Evolutionary conservation across 2,888 invertebrate genomes (phyloP), one percentile per base, ranked within the genome.

Genomic region (Mystacides longicornis): DNA sequence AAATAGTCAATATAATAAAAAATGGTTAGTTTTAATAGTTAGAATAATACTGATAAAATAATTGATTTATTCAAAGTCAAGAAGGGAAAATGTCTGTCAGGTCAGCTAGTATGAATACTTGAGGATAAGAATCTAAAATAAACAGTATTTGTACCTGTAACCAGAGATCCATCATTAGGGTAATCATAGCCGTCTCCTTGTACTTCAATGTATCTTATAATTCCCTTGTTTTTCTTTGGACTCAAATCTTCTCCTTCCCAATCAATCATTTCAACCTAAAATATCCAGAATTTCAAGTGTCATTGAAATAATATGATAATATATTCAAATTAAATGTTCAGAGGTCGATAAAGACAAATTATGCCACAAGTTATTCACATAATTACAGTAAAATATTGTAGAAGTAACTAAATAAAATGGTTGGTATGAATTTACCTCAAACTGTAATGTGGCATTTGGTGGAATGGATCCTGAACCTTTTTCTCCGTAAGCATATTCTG

Each of bases 211-310:
- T 82, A 79, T 55, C 89, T 81, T 52, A 89, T 78, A 61, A 98
- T 91, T 45, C 89, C 84, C 57, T 86, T 88, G 74, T 95, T 93
- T 66, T 86, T 85, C 54, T 83, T 81, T 0, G 88, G 86, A 63
- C 91, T 91, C 46, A 98, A 68, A 73, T 98, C 97, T 72, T 96
- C 94, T 27, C 86, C 86, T 68, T 81, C 79, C 92, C 93, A 96
- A 55, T 83, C 82, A 46, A 95, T 77, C 71, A 96, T 82, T 75
- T 94, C 93, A 62, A 95, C 79, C 88, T 93, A 3, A 45, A 45
- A 31, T 7, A 31, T 31, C 31, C 9, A 31, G n/a, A n/a, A n/a
- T n/a, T n/a, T n/a, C n/a, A n/a, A n/a, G n/a, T n/a, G n/a, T n/a
- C n/a, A n/a, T n/a, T n/a, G n/a, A n/a, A n/a, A n/a, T n/a, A n/a